Evolutionary conservation across 2,797 vertebrate genomes (phyloP).

Genomic region (Girardinus metallicus): DNA sequence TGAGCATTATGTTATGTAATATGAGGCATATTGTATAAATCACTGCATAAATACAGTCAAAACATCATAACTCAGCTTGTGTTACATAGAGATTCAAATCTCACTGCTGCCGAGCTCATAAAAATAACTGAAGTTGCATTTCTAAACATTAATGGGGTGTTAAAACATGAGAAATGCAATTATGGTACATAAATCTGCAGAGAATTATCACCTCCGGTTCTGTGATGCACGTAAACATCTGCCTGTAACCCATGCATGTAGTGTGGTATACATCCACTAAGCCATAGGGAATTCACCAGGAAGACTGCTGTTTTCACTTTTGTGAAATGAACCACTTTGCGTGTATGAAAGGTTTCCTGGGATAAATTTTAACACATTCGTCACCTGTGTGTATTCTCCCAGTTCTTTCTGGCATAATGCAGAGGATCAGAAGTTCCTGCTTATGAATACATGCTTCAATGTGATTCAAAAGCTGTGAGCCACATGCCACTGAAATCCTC

Average conservation of each 20-base stretch:
- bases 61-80: conserved; percentile 34
- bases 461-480: conserved; percentile 17
- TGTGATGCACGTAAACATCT: not conserved
- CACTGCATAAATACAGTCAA: conserved; percentile 42
- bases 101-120: conserved; percentile 10
- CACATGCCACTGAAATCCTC: conserved; percentile 16
- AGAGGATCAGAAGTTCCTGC: conserved; percentile 10
- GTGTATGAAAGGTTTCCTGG: conserved; percentile 1
- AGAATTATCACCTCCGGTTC: not conserved
- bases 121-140: not conserved
- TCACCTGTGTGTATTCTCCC: not conserved
- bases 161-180: not conserved
- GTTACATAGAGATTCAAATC: not conserved
- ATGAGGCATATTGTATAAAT: conserved; percentile 46
- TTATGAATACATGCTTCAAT: conserved; percentile 22
- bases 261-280: not conserved
- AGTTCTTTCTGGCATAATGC: not conserved
- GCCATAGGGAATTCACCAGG: not conserved
- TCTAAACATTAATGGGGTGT: not conserved
- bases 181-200: not conserved
- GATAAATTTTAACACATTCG: conserved; percentile 2
- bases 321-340: not conserved
- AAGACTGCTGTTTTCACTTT: not conserved
- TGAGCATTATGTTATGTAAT: conserved; percentile 18
- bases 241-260: conserved; percentile 6